Evolutionary conservation across 2,113 vertebrate genomes (phyloP).

Genomic region (Corythaeola cristata): DNA sequence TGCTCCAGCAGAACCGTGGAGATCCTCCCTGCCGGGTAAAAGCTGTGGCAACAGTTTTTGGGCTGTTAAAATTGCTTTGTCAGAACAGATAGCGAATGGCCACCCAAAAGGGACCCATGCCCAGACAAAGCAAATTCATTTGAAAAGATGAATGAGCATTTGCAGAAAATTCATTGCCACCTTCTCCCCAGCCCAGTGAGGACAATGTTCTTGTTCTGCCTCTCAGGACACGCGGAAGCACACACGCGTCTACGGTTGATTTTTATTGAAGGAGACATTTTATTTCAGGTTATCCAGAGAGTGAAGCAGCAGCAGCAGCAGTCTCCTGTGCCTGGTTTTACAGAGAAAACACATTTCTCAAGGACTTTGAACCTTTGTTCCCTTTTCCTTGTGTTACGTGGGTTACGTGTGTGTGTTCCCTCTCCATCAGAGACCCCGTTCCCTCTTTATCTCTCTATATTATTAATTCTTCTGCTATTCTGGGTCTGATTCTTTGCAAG

Average conservation of each 20-base stretch:
- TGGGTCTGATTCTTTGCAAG: neutral
- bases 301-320: neutral
- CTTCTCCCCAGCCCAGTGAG: neutral
- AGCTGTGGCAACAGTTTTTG: neutral
- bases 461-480: neutral
- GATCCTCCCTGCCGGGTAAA: neutral
- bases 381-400: neutral
- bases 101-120: neutral
- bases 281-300: neutral
- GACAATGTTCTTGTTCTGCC: neutral
- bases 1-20: rapidly evolving
- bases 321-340: neutral
- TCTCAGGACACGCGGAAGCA: neutral
- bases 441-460: neutral
- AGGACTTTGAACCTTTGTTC: neutral
- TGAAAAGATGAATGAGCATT: neutral
- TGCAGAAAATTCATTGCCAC: neutral
- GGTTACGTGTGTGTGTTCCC: neutral
- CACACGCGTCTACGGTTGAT: neutral
- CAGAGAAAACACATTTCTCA: neutral
- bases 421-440: neutral
- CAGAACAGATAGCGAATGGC: neutral
- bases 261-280: neutral
- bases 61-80: neutral
- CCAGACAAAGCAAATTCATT: neutral